Conservation (phyloP, 2,888 invertebrate species). For the Drosophila melanosoma region DNA sequence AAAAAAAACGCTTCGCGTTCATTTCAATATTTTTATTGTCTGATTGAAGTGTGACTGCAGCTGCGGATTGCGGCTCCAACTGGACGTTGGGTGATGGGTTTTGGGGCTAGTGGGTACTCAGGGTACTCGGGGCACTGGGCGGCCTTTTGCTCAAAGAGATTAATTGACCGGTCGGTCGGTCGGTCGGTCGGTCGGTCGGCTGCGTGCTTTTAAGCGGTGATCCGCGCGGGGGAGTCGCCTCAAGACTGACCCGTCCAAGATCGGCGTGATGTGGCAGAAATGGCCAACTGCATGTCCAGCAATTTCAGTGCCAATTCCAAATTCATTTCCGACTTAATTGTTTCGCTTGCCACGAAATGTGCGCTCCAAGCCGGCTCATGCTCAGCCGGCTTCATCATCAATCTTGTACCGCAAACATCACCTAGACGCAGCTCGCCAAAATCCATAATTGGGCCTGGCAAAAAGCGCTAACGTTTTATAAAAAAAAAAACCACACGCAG, state of each 20-base stretch:
- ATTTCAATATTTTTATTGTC: constrained; percentile 79
- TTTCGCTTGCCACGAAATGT: constrained; percentile 51
- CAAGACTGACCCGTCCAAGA: constrained; percentile 6
- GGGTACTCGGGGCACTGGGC: constrained; percentile 30
- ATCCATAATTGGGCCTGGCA: constrained; percentile 18
- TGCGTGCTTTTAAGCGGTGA: constrained; percentile 35
- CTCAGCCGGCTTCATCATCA: constrained; percentile 32
- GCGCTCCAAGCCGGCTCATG: constrained; percentile 13
- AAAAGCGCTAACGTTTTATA: constrained; percentile 13
- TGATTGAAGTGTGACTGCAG: constrained; percentile 74
- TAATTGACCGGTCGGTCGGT: constrained; percentile 51
- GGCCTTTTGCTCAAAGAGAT: constrained; percentile 73
- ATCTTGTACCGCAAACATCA: constrained; percentile 37
- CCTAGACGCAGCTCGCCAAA: constrained; percentile 31
- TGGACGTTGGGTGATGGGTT: background rate
- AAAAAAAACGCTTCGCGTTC: constrained; percentile 33
- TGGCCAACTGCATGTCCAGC: constrained; percentile 52
- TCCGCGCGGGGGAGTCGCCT: constrained; percentile 41
- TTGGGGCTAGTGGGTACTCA: constrained; percentile 2
- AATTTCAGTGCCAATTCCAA: constrained; percentile 36
- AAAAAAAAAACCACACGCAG: constrained; percentile 18
- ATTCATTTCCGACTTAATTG: constrained; percentile 62
- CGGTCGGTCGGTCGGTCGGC: constrained; percentile 30
- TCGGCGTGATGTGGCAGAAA: constrained; percentile 48
- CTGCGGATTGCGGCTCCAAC: constrained; percentile 31